Evolutionary conservation across 2,797 vertebrate species (phyloP).

Genomic region (Allobates femoralis): DNA sequence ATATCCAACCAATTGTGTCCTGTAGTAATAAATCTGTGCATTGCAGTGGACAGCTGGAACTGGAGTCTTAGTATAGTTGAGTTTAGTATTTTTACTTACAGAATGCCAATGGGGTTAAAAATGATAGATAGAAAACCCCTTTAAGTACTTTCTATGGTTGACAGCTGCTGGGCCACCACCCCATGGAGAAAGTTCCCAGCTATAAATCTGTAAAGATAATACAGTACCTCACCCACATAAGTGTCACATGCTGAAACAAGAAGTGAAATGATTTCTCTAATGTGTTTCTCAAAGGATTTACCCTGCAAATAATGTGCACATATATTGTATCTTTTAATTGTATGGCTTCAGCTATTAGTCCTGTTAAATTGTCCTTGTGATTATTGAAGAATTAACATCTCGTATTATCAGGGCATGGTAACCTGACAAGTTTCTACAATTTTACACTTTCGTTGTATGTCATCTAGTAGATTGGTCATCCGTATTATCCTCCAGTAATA

Average conservation of each 20-base stretch:
- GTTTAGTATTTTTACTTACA: too few relatives aligned
- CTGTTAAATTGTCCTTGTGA: neutral
- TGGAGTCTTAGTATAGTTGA: too few relatives aligned
- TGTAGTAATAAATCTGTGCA: too few relatives aligned
- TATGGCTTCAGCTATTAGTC: slow-evolving; percentile 7
- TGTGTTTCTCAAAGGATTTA: neutral
- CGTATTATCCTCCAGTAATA: neutral
- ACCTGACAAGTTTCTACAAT: neutral
- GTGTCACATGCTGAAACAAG: slow-evolving; percentile 19
- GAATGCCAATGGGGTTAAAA: too few relatives aligned
- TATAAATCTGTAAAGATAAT: neutral
- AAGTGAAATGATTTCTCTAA: neutral
- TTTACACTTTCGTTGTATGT: neutral
- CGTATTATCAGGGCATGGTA: neutral
- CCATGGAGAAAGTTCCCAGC: neutral
- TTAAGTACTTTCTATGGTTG: neutral
- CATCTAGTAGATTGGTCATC: neutral
- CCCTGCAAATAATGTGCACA: neutral
- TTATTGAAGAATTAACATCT: neutral
- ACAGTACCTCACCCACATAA: neutral
- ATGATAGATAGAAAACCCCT: too few relatives aligned
- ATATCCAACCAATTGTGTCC: too few relatives aligned
- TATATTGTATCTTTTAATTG: neutral
- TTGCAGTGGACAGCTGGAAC: too few relatives aligned
- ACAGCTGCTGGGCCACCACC: neutral